Evolutionary conservation across 2,113 vertebrate genomes (phyloP).

Genomic region (Notothenia rossii): DNA sequence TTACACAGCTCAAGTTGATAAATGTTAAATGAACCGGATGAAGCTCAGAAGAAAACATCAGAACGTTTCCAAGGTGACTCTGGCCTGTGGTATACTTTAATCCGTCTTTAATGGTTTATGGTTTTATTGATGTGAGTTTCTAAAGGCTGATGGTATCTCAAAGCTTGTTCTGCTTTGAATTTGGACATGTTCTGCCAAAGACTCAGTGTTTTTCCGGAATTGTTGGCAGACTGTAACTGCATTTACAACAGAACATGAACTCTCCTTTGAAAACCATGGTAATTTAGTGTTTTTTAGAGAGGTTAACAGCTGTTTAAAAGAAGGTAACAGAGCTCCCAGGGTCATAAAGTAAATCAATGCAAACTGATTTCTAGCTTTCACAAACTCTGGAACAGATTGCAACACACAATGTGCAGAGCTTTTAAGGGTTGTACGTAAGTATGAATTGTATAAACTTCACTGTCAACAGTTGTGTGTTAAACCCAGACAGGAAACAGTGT

Average conservation of each 20-base stretch:
- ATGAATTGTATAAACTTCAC: constrained; percentile 8
- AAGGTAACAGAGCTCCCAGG: background rate
- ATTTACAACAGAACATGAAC: background rate
- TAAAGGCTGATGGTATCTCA: background rate
- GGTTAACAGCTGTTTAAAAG: background rate
- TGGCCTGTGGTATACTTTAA: background rate
- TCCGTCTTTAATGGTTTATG: background rate
- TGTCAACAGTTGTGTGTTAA: constrained; percentile 8
- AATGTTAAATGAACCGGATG: constrained; percentile 5
- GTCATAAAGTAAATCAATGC: background rate
- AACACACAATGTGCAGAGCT: background rate
- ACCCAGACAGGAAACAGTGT: constrained; percentile 42
- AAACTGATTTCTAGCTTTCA: too few species aligned
- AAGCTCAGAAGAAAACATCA: background rate
- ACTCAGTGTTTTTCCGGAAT: background rate
- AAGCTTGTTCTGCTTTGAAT: constrained; percentile 4
- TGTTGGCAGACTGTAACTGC: background rate
- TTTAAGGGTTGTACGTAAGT: background rate
- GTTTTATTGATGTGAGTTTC: constrained; percentile 1
- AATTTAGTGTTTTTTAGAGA: background rate
- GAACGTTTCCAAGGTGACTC: constrained; percentile 8
- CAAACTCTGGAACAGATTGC: background rate
- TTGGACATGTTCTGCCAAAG: background rate
- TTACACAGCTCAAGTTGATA: constrained; percentile 1
- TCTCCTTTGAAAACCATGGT: background rate